These are phyloP conservation scores for Sebastes cheni DNA, from an alignment of 2,797 vertebrate genomes.

Conservation along the genomic window DNA sequence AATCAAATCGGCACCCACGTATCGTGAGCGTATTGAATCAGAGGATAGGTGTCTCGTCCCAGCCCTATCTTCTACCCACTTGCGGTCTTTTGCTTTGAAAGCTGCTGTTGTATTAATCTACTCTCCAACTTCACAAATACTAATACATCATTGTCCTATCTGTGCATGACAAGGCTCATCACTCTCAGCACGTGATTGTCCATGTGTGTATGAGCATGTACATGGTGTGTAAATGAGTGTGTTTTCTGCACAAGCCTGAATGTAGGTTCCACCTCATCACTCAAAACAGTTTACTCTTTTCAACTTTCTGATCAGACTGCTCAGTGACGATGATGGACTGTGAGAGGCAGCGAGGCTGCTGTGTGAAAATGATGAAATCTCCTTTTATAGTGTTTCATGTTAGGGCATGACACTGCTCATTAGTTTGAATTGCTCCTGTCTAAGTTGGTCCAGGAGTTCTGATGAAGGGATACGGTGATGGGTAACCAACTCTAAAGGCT, in stretches of 20 bases:
- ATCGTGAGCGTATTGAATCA: too few species aligned
- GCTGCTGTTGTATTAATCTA: not conserved
- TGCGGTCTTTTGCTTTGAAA: constrained; percentile 27
- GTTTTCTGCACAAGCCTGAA: not conserved
- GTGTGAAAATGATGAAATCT: constrained; percentile 64
- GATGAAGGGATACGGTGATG: constrained; percentile 10
- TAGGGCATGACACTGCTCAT: constrained; percentile 65
- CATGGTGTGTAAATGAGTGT: not conserved
- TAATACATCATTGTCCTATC: not conserved
- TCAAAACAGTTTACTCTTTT: constrained; percentile 17
- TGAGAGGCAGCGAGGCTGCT: constrained; percentile 53
- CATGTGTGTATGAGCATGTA: not conserved
- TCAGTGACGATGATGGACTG: constrained; percentile 53
- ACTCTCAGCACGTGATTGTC: not conserved
- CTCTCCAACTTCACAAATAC: constrained; percentile 19
- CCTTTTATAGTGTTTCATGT: constrained; percentile 68
- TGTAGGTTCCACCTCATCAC: constrained; percentile 2
- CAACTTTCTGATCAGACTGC: constrained; percentile 47
- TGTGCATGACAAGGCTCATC: constrained; percentile 19
- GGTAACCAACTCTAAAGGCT: constrained; percentile 7
- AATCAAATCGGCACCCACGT: too few species aligned
- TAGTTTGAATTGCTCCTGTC: constrained; percentile 59
- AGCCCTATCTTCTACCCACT: too few species aligned
- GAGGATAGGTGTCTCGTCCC: too few species aligned
- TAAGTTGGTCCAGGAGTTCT: constrained; percentile 27